Conservation (phyloP, 2,113 vertebrate species). For the Cygnus atratus region DNA sequence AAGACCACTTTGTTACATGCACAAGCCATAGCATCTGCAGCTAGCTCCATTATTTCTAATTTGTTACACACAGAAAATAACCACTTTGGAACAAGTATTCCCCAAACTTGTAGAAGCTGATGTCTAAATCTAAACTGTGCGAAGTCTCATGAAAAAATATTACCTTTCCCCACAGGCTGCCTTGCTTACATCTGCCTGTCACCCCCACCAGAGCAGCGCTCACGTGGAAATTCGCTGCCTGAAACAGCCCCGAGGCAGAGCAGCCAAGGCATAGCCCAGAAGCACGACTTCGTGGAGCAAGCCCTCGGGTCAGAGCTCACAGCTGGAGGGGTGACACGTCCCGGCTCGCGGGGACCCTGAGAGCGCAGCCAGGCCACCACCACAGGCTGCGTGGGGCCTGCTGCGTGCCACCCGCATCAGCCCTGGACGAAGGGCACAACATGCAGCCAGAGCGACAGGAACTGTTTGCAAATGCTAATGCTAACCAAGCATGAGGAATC, state of each 20-base stretch:
- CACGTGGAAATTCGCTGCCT: neutral
- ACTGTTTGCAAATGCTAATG: neutral
- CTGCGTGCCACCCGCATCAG: neutral
- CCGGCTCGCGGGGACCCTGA: too few species aligned
- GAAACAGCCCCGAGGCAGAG: neutral
- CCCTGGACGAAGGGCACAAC: neutral
- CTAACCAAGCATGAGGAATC: neutral
- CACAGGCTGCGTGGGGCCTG: too few species aligned
- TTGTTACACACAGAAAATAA: neutral
- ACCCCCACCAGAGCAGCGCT: neutral
- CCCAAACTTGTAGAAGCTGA: neutral
- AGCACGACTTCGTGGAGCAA: too few species aligned
- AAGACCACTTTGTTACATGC: neutral
- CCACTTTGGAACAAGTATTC: neutral
- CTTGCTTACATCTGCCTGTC: neutral
- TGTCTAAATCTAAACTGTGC: neutral
- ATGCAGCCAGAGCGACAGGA: accelerated
- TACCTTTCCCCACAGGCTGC: neutral
- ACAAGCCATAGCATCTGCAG: neutral
- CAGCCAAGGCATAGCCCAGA: too few species aligned
- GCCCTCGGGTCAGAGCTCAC: too few species aligned
- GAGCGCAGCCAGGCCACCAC: too few species aligned
- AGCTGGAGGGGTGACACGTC: too few species aligned
- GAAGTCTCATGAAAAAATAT: neutral
- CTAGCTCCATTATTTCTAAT: neutral